Conservation (phyloP, 2,113 vertebrate species). For the Leptocoma aspasia region DNA sequence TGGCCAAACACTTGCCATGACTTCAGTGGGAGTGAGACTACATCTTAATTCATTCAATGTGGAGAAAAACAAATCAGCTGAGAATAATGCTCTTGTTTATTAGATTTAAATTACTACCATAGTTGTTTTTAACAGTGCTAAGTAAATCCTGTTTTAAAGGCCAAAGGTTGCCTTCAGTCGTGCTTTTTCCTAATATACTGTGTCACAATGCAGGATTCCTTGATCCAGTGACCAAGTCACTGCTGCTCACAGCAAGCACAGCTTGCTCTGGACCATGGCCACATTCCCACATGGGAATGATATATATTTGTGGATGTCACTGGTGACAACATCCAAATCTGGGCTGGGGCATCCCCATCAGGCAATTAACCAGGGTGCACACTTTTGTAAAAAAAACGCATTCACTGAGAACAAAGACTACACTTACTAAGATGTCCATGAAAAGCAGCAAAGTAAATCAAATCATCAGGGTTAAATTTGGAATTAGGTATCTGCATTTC, state of each 20-base stretch:
- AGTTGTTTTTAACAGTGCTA: not conserved
- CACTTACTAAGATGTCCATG: not conserved
- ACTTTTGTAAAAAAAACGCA: not conserved
- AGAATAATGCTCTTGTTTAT: not conserved
- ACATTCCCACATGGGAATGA: fast-evolving
- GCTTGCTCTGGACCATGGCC: not conserved
- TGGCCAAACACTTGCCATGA: not conserved
- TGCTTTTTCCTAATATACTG: not conserved
- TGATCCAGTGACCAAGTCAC: not conserved
- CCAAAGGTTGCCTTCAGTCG: not conserved
- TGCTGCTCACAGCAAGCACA: not conserved
- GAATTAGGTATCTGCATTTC: not conserved
- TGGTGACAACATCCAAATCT: not conserved
- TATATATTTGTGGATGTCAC: not conserved
- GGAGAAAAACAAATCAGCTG: not conserved
- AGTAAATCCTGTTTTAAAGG: not conserved
- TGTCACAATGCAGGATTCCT: not conserved
- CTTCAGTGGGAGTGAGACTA: not conserved
- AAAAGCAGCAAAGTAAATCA: not conserved
- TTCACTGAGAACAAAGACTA: not conserved
- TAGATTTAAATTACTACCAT: not conserved
- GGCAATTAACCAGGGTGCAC: not conserved
- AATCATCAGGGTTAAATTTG: not conserved
- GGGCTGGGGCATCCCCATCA: not conserved
- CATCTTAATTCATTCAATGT: not conserved